Conservation (phyloP, 2,113 vertebrate genomes). For the Cebus imitator region DNA sequence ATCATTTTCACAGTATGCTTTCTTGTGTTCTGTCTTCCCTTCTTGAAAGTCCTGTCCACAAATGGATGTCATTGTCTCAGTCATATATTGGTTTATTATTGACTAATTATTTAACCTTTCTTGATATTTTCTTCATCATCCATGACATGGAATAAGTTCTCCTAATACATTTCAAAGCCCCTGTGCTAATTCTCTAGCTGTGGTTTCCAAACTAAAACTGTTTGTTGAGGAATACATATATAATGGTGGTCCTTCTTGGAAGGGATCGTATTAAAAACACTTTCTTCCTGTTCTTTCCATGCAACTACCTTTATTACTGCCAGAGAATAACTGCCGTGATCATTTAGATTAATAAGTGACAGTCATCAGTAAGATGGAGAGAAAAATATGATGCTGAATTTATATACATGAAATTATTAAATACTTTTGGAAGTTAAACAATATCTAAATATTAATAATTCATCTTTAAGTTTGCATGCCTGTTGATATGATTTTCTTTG, state of each 20-base stretch:
- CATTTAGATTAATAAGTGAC: neutral
- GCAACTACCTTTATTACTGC: neutral
- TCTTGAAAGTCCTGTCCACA: conserved; percentile 58
- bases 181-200: conserved; percentile 31
- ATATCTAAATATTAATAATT: neutral
- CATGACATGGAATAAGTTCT: conserved; percentile 53
- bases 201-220: conserved; percentile 29
- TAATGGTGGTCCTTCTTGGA: neutral
- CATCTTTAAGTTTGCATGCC: neutral
- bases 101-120: conserved; percentile 57
- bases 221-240: neutral
- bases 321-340: neutral
- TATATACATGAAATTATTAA: neutral
- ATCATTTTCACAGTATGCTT: neutral
- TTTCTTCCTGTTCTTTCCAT: neutral
- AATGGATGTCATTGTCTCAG: conserved; percentile 12
- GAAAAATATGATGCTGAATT: conserved; percentile 15
- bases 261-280: neutral
- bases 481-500: neutral
- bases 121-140: conserved; percentile 56
- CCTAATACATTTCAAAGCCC: conserved; percentile 14
- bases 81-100: conserved; percentile 48
- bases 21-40: neutral
- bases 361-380: neutral
- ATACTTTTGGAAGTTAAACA: neutral